phyloP scores from a whole-genome alignment of 2,113 vertebrate genomes.

The Bubo scandiacus region DNA sequence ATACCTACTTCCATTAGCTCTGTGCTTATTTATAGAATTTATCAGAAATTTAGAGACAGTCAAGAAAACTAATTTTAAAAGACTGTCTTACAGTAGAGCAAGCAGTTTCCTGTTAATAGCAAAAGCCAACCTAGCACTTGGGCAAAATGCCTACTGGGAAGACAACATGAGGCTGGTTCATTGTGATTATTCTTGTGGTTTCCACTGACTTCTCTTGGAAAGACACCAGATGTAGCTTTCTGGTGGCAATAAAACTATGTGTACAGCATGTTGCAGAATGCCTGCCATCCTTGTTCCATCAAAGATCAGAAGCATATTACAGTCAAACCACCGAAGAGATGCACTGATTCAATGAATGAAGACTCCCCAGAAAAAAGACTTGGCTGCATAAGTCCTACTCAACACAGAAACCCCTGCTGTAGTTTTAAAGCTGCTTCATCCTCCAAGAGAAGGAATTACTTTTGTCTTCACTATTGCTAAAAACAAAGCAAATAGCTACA shows the following conservation, averaged over 20 bases:
- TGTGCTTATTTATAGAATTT: not conserved
- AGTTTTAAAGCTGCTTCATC: not conserved
- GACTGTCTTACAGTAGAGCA: not conserved
- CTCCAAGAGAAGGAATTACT: not conserved
- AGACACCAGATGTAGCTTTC: not conserved
- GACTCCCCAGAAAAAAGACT: not conserved
- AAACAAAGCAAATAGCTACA: not conserved
- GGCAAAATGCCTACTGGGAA: not conserved
- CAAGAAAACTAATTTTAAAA: not conserved
- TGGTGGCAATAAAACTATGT: not conserved
- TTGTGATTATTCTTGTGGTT: not conserved
- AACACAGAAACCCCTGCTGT: not conserved
- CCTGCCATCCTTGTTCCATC: not conserved
- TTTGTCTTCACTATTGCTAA: not conserved
- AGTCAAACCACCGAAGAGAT: not conserved
- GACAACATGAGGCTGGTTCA: not conserved
- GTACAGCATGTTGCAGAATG: not conserved
- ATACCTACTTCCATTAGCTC: not conserved
- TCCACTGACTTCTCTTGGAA: not conserved
- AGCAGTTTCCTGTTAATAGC: not conserved
- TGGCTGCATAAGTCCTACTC: not conserved
- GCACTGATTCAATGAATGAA: not conserved
- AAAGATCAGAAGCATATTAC: not conserved
- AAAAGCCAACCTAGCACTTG: not conserved
- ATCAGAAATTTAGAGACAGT: not conserved